Conservation (phyloP, 2,113 vertebrate genomes). For the Psettodes erumei region DNA sequence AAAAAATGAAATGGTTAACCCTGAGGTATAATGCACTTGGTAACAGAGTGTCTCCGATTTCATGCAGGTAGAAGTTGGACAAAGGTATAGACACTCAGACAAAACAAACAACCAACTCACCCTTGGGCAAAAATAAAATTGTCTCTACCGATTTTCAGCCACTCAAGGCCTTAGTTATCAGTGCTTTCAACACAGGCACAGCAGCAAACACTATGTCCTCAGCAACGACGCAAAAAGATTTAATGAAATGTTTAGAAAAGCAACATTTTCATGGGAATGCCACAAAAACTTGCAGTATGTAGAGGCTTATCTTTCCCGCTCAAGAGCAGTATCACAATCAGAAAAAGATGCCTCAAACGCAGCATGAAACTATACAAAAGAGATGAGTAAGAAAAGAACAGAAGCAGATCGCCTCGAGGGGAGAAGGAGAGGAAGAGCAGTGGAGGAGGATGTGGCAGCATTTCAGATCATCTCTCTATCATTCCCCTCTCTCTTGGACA, state of each 20-base stretch:
- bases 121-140: constrained; percentile 21
- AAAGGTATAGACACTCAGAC: constrained; percentile 11
- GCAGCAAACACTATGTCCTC: constrained; percentile 21
- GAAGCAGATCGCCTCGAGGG: constrained; percentile 45
- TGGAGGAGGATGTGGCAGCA: constrained; percentile 52
- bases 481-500: constrained; percentile 49
- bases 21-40: constrained; percentile 5
- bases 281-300: constrained; percentile 29
- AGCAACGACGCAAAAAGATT: neutral
- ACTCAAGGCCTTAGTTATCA: constrained; percentile 29
- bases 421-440: constrained; percentile 38
- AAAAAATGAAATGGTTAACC: constrained; percentile 21
- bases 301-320: constrained; percentile 13
- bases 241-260: constrained; percentile 14
- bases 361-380: constrained; percentile 39
- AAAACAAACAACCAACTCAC: constrained; percentile 12
- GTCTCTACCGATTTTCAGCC: constrained; percentile 45
- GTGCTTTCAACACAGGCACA: constrained; percentile 1
- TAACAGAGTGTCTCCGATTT: constrained; percentile 14
- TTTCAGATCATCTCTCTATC: constrained; percentile 66
- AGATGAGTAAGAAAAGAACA: constrained; percentile 58
- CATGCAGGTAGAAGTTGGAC: constrained; percentile 32
- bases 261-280: constrained; percentile 21
- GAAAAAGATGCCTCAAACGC: constrained; percentile 25
- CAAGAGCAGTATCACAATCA: constrained; percentile 30